A percentile compares a stretch with the other conserved stretches of the same genome.
Evolutionary conservation across 2,797 vertebrate genomes (phyloP).

Genomic region (Takifugu rubripes): DNA sequence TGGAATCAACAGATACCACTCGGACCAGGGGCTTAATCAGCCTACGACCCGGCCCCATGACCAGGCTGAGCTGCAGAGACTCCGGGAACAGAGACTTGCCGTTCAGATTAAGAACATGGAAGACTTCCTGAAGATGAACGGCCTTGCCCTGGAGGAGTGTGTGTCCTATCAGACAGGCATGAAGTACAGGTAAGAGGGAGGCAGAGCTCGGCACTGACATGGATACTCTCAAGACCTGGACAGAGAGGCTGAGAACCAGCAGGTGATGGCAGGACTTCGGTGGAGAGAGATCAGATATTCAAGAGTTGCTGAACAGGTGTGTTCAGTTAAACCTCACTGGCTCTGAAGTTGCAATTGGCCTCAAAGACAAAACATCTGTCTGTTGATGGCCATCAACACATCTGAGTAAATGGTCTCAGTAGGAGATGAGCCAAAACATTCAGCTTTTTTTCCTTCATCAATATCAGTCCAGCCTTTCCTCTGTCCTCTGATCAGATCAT

Average conservation of each 20-base stretch:
- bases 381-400: too few species aligned
- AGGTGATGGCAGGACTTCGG: slow-evolving; percentile 22
- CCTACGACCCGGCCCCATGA: slow-evolving; percentile 76
- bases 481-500: slow-evolving; percentile 50
- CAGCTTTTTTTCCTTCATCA: neutral
- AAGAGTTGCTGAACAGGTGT: slow-evolving; percentile 17
- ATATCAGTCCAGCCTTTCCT: slow-evolving; percentile 24
- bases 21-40: slow-evolving; percentile 90
- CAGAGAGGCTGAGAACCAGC: slow-evolving; percentile 25
- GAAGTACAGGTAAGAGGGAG: slow-evolving; percentile 94
- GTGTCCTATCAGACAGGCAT: slow-evolving; percentile 91
- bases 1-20: slow-evolving; percentile 90
- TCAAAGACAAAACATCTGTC: neutral
- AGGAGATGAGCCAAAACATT: neutral
- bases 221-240: slow-evolving; percentile 10
- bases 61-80: slow-evolving; percentile 86
- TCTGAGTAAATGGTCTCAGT: too few species aligned
- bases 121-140: slow-evolving; percentile 95
- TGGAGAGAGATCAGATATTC: slow-evolving; percentile 4
- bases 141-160: slow-evolving; percentile 89
- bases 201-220: slow-evolving; percentile 27
- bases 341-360: neutral
- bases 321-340: neutral
- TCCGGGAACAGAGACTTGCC: slow-evolving; percentile 87
- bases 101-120: slow-evolving; percentile 94